Conservation (phyloP, 2,113 vertebrate genomes). For the Lampris megalopsis region DNA sequence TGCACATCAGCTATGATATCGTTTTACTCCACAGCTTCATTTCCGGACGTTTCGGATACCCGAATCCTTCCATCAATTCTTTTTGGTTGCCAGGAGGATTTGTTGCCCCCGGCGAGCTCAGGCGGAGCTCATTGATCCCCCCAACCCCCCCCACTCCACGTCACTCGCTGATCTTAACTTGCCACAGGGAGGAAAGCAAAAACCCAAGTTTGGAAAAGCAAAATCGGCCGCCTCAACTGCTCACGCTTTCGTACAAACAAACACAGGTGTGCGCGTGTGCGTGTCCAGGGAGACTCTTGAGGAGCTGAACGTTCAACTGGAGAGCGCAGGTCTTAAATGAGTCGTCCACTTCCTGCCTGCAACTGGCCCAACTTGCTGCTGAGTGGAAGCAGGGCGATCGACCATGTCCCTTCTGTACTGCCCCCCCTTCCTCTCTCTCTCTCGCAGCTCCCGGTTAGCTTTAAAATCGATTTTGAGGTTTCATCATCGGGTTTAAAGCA, state of each 20-base stretch:
- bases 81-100: slow-evolving; percentile 35
- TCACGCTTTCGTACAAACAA: slow-evolving; percentile 27
- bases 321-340: not conserved
- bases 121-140: slow-evolving; percentile 36
- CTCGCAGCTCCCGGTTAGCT: too few relatives aligned
- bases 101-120: slow-evolving; percentile 34
- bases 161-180: slow-evolving; percentile 26
- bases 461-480: too few relatives aligned
- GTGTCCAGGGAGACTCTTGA: slow-evolving; percentile 16
- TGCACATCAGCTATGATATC: too few relatives aligned
- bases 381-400: too few relatives aligned
- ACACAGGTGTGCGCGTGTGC: slow-evolving; percentile 22
- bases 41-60: too few relatives aligned
- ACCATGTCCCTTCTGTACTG: too few relatives aligned
- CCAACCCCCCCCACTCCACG: slow-evolving; percentile 10
- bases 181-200: slow-evolving; percentile 23
- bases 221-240: slow-evolving; percentile 26
- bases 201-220: slow-evolving; percentile 44
- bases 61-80: slow-evolving; percentile 8
- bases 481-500: too few relatives aligned
- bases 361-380: too few relatives aligned
- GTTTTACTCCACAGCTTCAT: too few relatives aligned
- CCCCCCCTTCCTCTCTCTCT: too few relatives aligned
- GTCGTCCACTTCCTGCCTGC: too few relatives aligned
- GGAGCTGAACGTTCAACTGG: slow-evolving; percentile 9